Evolutionary conservation across 2,797 vertebrate species (phyloP).

Genomic region (Synaphobranchus kaupii): DNA sequence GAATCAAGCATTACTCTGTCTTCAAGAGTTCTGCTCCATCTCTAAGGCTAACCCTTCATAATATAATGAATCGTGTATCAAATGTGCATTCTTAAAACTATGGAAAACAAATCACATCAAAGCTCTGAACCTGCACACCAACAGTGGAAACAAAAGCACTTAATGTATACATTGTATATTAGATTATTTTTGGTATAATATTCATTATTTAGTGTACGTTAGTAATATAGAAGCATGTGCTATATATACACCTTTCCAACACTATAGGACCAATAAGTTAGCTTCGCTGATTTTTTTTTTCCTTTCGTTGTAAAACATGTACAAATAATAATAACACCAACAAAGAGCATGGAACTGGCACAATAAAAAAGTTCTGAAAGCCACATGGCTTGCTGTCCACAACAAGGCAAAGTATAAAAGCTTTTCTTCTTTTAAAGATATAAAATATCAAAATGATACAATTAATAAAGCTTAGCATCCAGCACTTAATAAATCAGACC

Average conservation of each 20-base stretch:
- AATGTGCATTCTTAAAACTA: conserved; percentile 68
- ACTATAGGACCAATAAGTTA: conserved; percentile 64
- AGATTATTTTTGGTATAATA: conserved; percentile 78
- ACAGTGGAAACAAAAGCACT: conserved; percentile 73
- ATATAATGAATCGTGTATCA: conserved; percentile 56
- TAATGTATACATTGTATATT: conserved; percentile 68
- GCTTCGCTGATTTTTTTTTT: conserved; percentile 54
- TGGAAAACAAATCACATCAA: conserved; percentile 64
- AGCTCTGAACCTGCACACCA: conserved; percentile 67
- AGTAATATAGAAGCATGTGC: conserved; percentile 72
- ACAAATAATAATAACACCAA: conserved; percentile 54
- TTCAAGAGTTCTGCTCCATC: conserved; percentile 37
- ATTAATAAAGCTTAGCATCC: conserved; percentile 77
- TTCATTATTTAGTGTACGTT: conserved; percentile 76
- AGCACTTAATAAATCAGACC: conserved; percentile 64
- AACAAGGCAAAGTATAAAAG: conserved; percentile 75
- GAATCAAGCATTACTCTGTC: conserved; percentile 28
- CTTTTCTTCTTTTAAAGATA: conserved; percentile 71
- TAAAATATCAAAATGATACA: conserved; percentile 67
- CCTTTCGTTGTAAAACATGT: conserved; percentile 58
- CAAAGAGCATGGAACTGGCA: conserved; percentile 69
- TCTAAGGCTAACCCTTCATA: conserved; percentile 69
- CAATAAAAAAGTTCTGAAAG: conserved; percentile 66
- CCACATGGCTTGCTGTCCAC: conserved; percentile 72
- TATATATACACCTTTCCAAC: conserved; percentile 66